A percentile compares a stretch with the other conserved stretches of the same genome.
These are phyloP conservation scores for Pteria penguin DNA, from an alignment of 2,888 invertebrate species.

Conservation along the genomic window DNA sequence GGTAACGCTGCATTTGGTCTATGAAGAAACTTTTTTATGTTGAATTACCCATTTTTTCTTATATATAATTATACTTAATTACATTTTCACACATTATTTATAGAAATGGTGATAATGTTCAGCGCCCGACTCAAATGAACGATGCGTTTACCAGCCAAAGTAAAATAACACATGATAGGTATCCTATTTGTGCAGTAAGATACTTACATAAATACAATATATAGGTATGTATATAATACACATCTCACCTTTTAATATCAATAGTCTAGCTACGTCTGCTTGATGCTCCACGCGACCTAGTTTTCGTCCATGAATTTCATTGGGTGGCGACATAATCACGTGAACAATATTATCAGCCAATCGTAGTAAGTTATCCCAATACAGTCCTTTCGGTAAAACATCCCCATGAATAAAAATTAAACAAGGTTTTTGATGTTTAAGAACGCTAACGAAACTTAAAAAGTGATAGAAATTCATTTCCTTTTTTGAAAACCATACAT, in stretches of 20 bases:
- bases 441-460: conserved; percentile 65
- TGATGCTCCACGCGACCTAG: conserved; percentile 64
- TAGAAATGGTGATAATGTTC: too few relatives aligned
- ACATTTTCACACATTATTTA: too few relatives aligned
- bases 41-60: too few relatives aligned
- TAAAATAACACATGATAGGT: too few relatives aligned
- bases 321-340: conserved; percentile 55
- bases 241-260: conserved; percentile 61
- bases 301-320: conserved; percentile 54
- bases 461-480: conserved; percentile 60
- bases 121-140: too few relatives aligned
- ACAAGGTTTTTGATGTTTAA: conserved; percentile 62
- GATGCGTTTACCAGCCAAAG: too few relatives aligned
- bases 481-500: conserved; percentile 63
- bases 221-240: too few relatives aligned
- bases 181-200: too few relatives aligned
- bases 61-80: too few relatives aligned
- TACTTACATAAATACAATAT: too few relatives aligned
- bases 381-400: conserved; percentile 55
- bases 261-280: conserved; percentile 64
- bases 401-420: conserved; percentile 66
- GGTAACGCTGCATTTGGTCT: too few relatives aligned
- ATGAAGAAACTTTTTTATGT: too few relatives aligned
- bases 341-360: conserved; percentile 62
- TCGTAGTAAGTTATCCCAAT: conserved; percentile 63